Conservation (phyloP, 35 echinoderm and acorn worm species). For the Diadema setosum region DNA sequence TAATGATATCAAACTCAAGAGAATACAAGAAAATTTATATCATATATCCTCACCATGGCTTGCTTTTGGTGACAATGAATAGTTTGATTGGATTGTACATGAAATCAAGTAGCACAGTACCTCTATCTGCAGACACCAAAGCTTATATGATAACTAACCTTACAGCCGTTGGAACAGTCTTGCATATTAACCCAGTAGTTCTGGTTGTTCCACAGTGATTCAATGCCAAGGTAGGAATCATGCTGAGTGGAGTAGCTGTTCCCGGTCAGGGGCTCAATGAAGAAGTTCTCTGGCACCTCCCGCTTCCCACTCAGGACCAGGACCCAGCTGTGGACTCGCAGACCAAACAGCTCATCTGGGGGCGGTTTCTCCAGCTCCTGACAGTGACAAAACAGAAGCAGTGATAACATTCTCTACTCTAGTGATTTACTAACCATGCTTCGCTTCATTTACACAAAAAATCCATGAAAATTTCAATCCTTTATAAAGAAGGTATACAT, state of each 20-base stretch:
- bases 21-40: no score
- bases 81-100: no score
- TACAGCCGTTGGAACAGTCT: slow-evolving; percentile 98
- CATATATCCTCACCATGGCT: no score
- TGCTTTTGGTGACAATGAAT: no score
- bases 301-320: slow-evolving; percentile 88
- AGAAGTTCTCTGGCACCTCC: slow-evolving; percentile 99
- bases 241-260: slow-evolving; percentile 78
- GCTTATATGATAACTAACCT: slow-evolving; percentile 42
- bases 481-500: no score
- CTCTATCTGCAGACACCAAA: no score
- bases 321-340: slow-evolving; percentile 96
- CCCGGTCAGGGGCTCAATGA: slow-evolving; percentile 95
- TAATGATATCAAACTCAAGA: no score
- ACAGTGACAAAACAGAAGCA: not conserved
- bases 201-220: slow-evolving; percentile 92
- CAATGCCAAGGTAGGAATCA: slow-evolving; percentile 80
- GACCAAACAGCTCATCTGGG: slow-evolving; percentile 83
- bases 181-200: slow-evolving; percentile 99
- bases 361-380: slow-evolving; percentile 96
- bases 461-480: no score
- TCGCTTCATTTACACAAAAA: no score
- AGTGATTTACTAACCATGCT: no score
- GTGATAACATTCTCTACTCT: no score
- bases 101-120: no score